These are phyloP conservation scores for Cyprinodon diabolis DNA, from an alignment of 2,797 vertebrate genomes.

Conservation along the genomic window DNA sequence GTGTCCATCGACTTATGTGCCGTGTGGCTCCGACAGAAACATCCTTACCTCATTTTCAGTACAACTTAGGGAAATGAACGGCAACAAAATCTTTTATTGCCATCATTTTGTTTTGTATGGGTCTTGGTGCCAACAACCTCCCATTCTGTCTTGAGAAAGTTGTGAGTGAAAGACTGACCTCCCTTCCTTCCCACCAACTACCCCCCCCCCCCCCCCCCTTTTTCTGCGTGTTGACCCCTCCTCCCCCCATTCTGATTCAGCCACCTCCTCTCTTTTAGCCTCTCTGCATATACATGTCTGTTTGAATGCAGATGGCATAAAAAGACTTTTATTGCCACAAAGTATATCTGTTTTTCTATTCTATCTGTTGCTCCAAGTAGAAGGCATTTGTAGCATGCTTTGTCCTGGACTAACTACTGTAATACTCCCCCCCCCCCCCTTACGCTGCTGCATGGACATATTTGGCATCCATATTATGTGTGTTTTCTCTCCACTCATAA, in stretches of 20 bases:
- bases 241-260: constrained; percentile 57
- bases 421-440: constrained; percentile 17
- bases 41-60: constrained; percentile 73
- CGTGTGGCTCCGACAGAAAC: constrained; percentile 77
- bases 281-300: constrained; percentile 83
- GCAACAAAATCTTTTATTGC: constrained; percentile 99
- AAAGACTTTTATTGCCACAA: constrained; percentile 98
- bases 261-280: constrained; percentile 68
- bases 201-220: constrained; percentile 14
- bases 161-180: constrained; percentile 89
- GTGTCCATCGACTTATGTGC: constrained; percentile 47
- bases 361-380: constrained; percentile 84
- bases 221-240: constrained; percentile 45
- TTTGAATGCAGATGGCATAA: constrained; percentile 95
- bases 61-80: constrained; percentile 85
- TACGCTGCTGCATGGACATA: constrained; percentile 84
- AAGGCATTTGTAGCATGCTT: constrained; percentile 89
- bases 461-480: constrained; percentile 82
- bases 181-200: constrained; percentile 44
- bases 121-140: constrained; percentile 74
- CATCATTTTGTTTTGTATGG: constrained; percentile 85
- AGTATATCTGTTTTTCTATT: constrained; percentile 93
- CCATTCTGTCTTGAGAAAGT: constrained; percentile 91
- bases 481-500: constrained; percentile 79
- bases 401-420: constrained; percentile 76